phyloP scores from a whole-genome alignment of 2,888 invertebrate genomes.

The Sipha maydis region DNA sequence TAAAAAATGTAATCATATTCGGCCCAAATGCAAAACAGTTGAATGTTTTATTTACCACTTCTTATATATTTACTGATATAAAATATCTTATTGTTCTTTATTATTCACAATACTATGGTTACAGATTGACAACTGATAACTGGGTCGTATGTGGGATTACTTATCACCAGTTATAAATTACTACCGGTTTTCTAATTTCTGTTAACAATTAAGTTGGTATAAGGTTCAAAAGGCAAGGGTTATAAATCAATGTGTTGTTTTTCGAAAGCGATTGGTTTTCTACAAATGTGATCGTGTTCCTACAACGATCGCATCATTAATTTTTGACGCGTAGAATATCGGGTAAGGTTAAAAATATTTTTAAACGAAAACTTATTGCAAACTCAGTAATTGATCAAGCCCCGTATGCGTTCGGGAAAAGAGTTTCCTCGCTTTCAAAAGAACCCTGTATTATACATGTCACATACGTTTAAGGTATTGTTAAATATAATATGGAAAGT shows the following conservation, averaged over 20 bases:
- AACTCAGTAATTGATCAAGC: neutral
- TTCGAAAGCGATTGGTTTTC: neutral
- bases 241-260: neutral
- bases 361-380: neutral
- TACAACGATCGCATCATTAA: neutral
- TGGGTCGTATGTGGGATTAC: neutral
- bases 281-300: neutral
- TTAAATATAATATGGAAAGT: no score
- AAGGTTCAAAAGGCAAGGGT: neutral
- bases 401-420: neutral
- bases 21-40: neutral
- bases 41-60: neutral
- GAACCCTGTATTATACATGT: neutral
- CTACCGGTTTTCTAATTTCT: slow-evolving; percentile 9
- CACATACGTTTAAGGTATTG: neutral
- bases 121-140: neutral
- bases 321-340: neutral
- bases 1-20: slow-evolving; percentile 2
- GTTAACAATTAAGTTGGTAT: neutral
- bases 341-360: neutral
- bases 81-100: slow-evolving; percentile 11
- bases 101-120: slow-evolving; percentile 10
- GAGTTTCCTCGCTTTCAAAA: neutral
- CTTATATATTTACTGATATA: neutral
- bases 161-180: slow-evolving; percentile 14